Evolutionary conservation across 2,888 invertebrate species (phyloP), one percentile per base, ranked within the genome.

Genomic region (Mystacides longicornis): DNA sequence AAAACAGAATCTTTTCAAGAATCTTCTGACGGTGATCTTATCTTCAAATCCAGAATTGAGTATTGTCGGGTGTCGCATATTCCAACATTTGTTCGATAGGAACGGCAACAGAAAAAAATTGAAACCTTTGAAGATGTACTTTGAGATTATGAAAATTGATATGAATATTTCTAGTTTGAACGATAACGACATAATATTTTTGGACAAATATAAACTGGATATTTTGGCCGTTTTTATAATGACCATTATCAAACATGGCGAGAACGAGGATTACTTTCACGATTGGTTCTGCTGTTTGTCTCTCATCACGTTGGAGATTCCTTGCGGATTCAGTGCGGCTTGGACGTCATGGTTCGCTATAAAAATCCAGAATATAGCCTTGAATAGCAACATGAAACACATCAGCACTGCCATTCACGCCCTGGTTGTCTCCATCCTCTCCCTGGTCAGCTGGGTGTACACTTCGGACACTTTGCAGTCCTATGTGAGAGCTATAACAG

Each of bases 371-470:
- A 79, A 82, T 55, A 69, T 70, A 22, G 75, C 78, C 0, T 64
- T 81, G 7, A 69, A 71, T 14, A 69, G 69, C 1, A 67, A 69
- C 5, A 66, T 68, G 27, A 62, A 74, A 1, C 62, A 71, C 2
- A 64, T 70, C 3, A 66, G 68, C 52, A 67, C 68, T 55, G 79
- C 81, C 66, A 66, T 83, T 61, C 83, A 85, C 61, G 81, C 82
- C 0, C 72, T 75, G 1, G 78, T 83, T 0, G 72, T 82, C 57
- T 76, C 81, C 0, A 66, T 83, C 2, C 76, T 84, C 74, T 80
- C 82, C 0, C 68, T 84, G 3, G 71, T 83, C 3, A 82, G 83
- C 63, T 82, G 82, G 77, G 74, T 82, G 1, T 81, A 83, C 64
- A 73, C 76, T 46, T 81, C 83, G 0, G 37, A 23, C 0, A 67